phyloP scores from a whole-genome alignment of 2,113 vertebrate genomes.

The Gallinago jamesoni region DNA sequence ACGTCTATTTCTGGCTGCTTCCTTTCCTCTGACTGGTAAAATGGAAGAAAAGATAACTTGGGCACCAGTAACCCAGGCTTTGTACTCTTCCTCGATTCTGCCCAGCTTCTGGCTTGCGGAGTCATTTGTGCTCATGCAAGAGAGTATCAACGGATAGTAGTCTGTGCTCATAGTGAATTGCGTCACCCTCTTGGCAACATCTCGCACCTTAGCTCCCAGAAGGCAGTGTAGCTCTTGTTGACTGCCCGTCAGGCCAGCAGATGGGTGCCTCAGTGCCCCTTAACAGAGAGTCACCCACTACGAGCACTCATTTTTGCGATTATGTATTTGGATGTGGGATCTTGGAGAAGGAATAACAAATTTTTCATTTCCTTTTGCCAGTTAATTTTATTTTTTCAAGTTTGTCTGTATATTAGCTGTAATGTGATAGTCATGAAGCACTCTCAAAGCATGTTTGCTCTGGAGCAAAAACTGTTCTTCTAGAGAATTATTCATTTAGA shows the following conservation, averaged over 20 bases:
- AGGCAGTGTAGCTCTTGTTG: neutral
- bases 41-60: neutral
- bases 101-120: neutral
- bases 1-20: neutral
- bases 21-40: neutral
- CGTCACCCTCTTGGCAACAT: neutral
- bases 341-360: neutral
- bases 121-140: neutral
- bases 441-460: neutral
- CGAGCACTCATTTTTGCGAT: neutral
- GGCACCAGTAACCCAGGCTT: neutral
- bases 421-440: neutral
- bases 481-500: neutral
- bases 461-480: neutral
- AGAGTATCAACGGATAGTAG: neutral
- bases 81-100: neutral
- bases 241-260: neutral
- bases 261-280: neutral
- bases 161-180: neutral
- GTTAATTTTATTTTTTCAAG: neutral
- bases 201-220: neutral
- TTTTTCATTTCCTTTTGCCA: neutral
- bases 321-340: neutral
- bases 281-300: neutral
- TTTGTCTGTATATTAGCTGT: neutral